phyloP scores from a whole-genome alignment of 2,888 invertebrate species.

The Sphaerolaimus hirsutus region DNA sequence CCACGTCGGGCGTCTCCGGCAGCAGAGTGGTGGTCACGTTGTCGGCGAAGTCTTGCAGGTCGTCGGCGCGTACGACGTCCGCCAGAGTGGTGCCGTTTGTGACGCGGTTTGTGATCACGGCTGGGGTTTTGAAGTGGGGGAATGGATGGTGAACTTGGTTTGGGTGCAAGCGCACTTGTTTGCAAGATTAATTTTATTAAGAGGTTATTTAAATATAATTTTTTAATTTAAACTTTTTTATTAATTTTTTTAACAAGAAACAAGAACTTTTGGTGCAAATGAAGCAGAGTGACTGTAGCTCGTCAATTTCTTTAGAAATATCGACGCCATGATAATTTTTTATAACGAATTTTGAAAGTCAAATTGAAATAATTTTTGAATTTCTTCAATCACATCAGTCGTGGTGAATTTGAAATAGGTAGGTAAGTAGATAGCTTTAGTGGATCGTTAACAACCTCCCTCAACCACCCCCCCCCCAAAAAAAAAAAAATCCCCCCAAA shows the following conservation, averaged over 20 bases:
- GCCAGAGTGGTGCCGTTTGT: conserved; percentile 24
- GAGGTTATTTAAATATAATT: background rate
- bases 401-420: no score
- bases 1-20: conserved; percentile 21
- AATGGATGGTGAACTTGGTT: background rate
- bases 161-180: background rate
- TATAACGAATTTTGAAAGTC: no score
- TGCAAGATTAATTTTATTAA: background rate
- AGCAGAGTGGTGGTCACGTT: conserved; percentile 24
- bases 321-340: no score
- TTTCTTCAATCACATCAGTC: no score
- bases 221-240: background rate
- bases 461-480: no score
- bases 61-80: conserved; percentile 23
- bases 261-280: no score
- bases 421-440: no score
- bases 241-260: background rate
- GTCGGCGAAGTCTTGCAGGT: conserved; percentile 23
- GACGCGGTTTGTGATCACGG: conserved; percentile 21
- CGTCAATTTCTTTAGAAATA: no score
- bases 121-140: conserved; percentile 6
- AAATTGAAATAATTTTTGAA: no score
- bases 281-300: no score
- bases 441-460: no score
- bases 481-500: no score